Evolutionary conservation across 2,797 vertebrate genomes (phyloP).

Genomic region (Epinephelus malabaricus): DNA sequence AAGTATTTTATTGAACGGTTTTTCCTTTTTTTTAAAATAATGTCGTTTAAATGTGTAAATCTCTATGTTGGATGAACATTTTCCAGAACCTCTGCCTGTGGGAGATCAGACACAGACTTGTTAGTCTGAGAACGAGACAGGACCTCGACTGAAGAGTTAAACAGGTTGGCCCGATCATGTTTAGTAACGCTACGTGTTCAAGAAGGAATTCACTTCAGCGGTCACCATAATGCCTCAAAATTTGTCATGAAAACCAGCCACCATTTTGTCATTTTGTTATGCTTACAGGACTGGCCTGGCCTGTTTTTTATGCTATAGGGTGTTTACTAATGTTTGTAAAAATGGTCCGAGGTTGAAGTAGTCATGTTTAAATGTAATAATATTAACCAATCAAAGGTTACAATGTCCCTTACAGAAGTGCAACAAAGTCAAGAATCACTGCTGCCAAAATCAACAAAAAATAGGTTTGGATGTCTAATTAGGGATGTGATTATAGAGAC

Average conservation of each 20-base stretch:
- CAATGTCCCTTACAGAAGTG: conserved; percentile 36
- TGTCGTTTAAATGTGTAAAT: conserved; percentile 73
- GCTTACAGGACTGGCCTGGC: conserved; percentile 29
- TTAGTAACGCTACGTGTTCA: conserved; percentile 30
- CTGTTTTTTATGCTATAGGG: conserved; percentile 49
- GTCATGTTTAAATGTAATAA: conserved; percentile 55
- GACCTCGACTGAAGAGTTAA: conserved; percentile 48
- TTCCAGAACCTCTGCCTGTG: conserved; percentile 59
- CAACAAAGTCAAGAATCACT: conserved; percentile 36
- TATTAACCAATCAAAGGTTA: conserved; percentile 36
- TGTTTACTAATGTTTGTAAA: conserved; percentile 63
- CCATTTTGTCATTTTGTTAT: conserved; percentile 54
- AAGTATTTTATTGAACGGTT: conserved; percentile 82
- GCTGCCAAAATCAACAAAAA: conserved; percentile 60
- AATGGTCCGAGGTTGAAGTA: conserved; percentile 36
- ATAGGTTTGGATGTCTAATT: conserved; percentile 16
- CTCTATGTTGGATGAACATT: conserved; percentile 53
- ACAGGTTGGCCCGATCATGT: conserved; percentile 49
- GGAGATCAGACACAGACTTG: conserved; percentile 48
- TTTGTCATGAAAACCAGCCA: conserved; percentile 74
- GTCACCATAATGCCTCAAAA: conserved; percentile 82
- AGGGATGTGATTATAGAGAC: conserved; percentile 27
- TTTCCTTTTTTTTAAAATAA: conserved; percentile 46
- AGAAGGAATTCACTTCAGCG: conserved; percentile 65
- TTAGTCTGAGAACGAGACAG: conserved; percentile 33